These are phyloP conservation scores for Aphidius colemani DNA, from an alignment of 2,888 invertebrate species.

Conservation along the genomic window DNA sequence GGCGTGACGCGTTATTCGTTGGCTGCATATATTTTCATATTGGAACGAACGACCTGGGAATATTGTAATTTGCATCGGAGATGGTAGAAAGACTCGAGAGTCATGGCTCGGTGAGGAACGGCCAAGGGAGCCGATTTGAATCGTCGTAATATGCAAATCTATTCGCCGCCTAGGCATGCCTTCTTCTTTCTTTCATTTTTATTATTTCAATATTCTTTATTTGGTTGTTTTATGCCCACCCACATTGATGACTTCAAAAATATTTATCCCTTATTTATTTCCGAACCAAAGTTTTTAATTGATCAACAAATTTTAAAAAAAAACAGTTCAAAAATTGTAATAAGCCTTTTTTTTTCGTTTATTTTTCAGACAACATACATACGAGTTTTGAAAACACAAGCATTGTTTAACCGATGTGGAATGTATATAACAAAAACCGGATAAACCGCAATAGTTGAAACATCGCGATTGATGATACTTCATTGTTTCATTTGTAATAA, in stretches of 20 bases:
- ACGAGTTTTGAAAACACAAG: background rate
- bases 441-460: constrained; percentile 3
- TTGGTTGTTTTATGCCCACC: constrained; percentile 1
- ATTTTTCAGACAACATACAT: background rate
- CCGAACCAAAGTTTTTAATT: background rate
- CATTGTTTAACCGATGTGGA: background rate
- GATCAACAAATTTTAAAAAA: too few species aligned
- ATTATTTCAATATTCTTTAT: constrained; percentile 10
- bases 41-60: constrained; percentile 54
- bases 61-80: constrained; percentile 59
- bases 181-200: constrained; percentile 11
- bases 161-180: constrained; percentile 19
- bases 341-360: background rate
- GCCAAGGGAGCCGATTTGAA: constrained; percentile 45
- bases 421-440: background rate
- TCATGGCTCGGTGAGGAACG: constrained; percentile 40
- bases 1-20: constrained; percentile 38
- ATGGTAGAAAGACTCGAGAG: constrained; percentile 53
- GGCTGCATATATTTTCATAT: constrained; percentile 55
- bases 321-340: too few species aligned
- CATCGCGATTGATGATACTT: constrained; percentile 18
- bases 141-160: constrained; percentile 54
- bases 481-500: constrained; percentile 33
- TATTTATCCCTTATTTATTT: background rate
- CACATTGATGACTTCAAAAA: background rate